Evolutionary conservation across 2,797 vertebrate genomes (phyloP), one percentile per base, ranked within the genome.

Genomic region (Emys orbicularis): DNA sequence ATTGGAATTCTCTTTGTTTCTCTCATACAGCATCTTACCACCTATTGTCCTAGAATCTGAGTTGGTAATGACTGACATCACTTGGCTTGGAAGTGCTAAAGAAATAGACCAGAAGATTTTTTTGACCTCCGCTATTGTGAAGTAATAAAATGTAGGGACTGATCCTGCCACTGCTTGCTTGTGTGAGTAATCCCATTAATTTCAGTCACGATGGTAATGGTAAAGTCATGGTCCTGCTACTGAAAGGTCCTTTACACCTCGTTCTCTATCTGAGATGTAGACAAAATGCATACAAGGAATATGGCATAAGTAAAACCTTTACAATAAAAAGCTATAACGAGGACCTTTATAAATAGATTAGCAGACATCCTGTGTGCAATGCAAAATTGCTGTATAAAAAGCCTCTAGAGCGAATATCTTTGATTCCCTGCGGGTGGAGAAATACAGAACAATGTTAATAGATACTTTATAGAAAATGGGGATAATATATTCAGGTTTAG

Each of bases 101-200:
- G 12, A 44, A 76, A 47, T 4, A 15, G n/a, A 84, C 68, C 79
- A 86, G 82, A 34, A 76, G 56, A 2, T 31, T 56, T 76, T 37
- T 72, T 68, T 68, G 18, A 52, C 59, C 53, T 47, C 27, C 3
- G 25, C 57, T 93, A 82, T 77, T 92, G 83, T 85, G 84, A 92
- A 23, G 84, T 44, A 93, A 94, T 77, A 89, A 90, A 93, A 93
- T 53, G 81, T 88, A 90, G 77, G 84, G 79, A 94, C 34, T 74
- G 93, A 34, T 82, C 61, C 83, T 90, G 88, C 57, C 83, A 74
- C 80, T 93, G 54, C 83, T 93, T 31, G 49, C 6, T 88, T 50
- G 76, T 54, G 41, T 87, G 80, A 47, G 89, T 95, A 94, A 90
- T 90, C 91, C 84, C 54, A 90, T 1, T 90, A 89, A 90, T 93